Conservation (phyloP, 2,113 vertebrate species). For the Tyto alba region DNA sequence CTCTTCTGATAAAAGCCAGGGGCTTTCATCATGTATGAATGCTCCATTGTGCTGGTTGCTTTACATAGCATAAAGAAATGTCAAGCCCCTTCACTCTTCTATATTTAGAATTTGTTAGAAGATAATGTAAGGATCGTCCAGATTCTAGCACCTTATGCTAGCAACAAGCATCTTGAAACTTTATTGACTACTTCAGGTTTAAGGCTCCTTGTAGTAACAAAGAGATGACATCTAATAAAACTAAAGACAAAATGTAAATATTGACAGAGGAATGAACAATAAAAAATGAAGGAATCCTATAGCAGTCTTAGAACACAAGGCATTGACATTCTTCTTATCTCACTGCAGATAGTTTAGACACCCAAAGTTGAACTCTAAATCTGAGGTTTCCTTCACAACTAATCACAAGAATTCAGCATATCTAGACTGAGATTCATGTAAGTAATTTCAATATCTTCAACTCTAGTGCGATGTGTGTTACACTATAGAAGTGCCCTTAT, state of each 20-base stretch:
- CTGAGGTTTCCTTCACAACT: background rate
- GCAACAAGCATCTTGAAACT: background rate
- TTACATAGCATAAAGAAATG: background rate
- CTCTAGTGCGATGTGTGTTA: background rate
- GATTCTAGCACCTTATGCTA: background rate
- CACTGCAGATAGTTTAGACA: background rate
- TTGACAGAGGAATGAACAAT: background rate
- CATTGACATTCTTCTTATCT: background rate
- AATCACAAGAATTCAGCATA: background rate
- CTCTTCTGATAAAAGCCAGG: constrained; percentile 15
- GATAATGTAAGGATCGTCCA: background rate
- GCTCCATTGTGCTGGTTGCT: background rate
- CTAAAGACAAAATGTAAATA: background rate
- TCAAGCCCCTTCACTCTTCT: background rate
- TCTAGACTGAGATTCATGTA: background rate
- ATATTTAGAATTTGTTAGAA: background rate
- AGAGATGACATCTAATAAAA: background rate
- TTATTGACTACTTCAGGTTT: background rate
- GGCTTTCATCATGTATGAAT: background rate
- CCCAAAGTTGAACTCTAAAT: background rate
- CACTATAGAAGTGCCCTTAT: background rate
- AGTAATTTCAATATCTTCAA: background rate
- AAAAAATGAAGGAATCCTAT: background rate
- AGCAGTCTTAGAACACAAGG: background rate
- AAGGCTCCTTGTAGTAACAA: background rate